These are phyloP conservation scores for Acrocyrtus sp. DNA, from an alignment of 2,888 invertebrate genomes.

Conservation along the genomic window DNA sequence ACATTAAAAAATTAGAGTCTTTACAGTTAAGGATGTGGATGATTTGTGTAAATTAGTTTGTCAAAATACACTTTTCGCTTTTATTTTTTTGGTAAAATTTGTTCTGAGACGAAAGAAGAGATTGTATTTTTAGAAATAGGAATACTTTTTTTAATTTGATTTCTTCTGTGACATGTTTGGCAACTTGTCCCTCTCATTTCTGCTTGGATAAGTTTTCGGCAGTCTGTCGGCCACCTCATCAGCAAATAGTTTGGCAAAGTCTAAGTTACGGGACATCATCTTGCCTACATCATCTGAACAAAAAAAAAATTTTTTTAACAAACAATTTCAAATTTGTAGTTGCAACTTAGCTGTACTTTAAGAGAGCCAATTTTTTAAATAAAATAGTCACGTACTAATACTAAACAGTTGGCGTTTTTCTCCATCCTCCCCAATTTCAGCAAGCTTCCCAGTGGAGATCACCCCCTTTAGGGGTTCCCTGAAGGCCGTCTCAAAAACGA, in stretches of 20 bases:
- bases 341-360: too few relatives aligned
- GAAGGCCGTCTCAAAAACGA: too few relatives aligned
- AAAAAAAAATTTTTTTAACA: too few relatives aligned
- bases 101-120: not conserved
- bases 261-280: conserved; percentile 36
- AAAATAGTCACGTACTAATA: too few relatives aligned
- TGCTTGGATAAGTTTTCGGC: conserved; percentile 38
- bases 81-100: not conserved
- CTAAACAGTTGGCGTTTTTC: too few relatives aligned
- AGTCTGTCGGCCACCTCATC: conserved; percentile 51
- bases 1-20: not conserved
- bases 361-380: too few relatives aligned
- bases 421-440: too few relatives aligned
- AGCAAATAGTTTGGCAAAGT: conserved; percentile 53
- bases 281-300: not conserved
- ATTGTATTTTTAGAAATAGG: not conserved
- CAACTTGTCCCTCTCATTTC: conserved; percentile 31
- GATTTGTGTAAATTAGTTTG: not conserved
- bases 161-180: conserved; percentile 27
- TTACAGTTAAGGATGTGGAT: not conserved
- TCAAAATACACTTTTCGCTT: not conserved
- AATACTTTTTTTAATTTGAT: conserved; percentile 22
- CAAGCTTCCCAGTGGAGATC: too few relatives aligned
- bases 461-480: too few relatives aligned
- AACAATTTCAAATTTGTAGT: too few relatives aligned